These are phyloP conservation scores for Drosophila greeni DNA, from an alignment of 2,888 invertebrate species.

Conservation along the genomic window DNA sequence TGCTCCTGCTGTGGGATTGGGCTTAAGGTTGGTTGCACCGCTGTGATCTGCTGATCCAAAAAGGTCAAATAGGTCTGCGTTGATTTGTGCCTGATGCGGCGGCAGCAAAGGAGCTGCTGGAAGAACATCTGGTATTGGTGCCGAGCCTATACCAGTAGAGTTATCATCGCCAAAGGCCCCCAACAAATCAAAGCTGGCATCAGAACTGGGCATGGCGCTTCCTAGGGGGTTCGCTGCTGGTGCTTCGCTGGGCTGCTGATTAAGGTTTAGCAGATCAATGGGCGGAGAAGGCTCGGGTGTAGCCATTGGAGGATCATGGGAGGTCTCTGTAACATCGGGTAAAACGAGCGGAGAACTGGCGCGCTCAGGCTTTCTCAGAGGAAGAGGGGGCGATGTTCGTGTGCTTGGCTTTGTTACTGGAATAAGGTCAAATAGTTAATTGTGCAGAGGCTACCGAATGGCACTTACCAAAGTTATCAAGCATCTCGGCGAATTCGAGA, in stretches of 20 bases:
- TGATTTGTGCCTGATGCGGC: slow-evolving; percentile 58
- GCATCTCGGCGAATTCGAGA: slow-evolving; percentile 89
- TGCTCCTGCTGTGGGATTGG: slow-evolving; percentile 51
- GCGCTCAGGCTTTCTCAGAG: slow-evolving; percentile 57
- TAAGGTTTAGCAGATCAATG: slow-evolving; percentile 82
- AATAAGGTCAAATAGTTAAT: neutral
- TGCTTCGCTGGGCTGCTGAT: slow-evolving; percentile 71
- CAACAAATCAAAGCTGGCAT: slow-evolving; percentile 82
- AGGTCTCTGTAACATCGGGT: slow-evolving; percentile 76
- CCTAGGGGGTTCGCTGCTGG: slow-evolving; percentile 65
- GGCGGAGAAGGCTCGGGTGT: slow-evolving; percentile 74
- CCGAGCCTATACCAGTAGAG: slow-evolving; percentile 75
- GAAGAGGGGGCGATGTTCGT: slow-evolving; percentile 69
- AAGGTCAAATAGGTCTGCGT: slow-evolving; percentile 82
- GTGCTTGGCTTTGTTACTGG: slow-evolving; percentile 79
- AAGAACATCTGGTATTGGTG: slow-evolving; percentile 75
- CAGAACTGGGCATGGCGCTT: slow-evolving; percentile 72
- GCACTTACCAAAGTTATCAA: slow-evolving; percentile 87
- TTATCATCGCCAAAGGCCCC: slow-evolving; percentile 79
- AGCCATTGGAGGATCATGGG: slow-evolving; percentile 70
- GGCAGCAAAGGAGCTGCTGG: slow-evolving; percentile 55
- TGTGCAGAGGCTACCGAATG: neutral
- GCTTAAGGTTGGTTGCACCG: slow-evolving; percentile 50
- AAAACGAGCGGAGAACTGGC: slow-evolving; percentile 66
- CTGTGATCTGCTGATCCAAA: slow-evolving; percentile 80